A percentile compares a stretch with the other conserved stretches of the same genome.
These are phyloP conservation scores for Graptemys geographica DNA, from an alignment of 2,797 vertebrate genomes.

Conservation along the genomic window DNA sequence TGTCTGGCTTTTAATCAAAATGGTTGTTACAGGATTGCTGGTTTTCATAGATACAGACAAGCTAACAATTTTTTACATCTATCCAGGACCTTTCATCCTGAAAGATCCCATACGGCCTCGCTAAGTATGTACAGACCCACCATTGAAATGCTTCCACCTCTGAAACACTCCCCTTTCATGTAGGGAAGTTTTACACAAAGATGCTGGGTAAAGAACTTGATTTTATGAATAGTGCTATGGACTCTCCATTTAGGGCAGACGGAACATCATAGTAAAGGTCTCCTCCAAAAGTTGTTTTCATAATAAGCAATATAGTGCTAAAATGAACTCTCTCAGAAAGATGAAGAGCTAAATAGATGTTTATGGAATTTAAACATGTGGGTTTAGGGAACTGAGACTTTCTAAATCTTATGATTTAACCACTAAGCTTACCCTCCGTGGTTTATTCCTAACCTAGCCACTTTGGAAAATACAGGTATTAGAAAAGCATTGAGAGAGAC, in stretches of 20 bases:
- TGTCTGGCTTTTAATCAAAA: not conserved
- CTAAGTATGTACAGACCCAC: not conserved
- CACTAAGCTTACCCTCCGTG: not conserved
- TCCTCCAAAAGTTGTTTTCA: not conserved
- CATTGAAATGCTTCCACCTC: not conserved
- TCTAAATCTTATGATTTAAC: not conserved
- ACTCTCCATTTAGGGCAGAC: not conserved
- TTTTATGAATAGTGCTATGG: not conserved
- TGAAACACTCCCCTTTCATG: not conserved
- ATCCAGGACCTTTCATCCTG: not conserved
- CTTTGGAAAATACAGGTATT: not conserved
- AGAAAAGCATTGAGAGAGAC: not conserved
- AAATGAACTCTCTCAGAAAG: not conserved
- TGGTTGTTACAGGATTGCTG: not conserved
- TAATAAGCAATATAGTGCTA: not conserved
- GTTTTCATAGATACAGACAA: not conserved
- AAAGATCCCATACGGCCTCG: not conserved
- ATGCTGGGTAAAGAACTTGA: not conserved
- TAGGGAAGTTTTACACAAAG: not conserved
- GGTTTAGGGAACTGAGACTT: not conserved
- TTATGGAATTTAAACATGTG: not conserved
- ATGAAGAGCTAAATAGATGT: not conserved
- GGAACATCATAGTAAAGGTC: not conserved
- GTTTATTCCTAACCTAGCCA: not conserved
- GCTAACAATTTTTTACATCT: not conserved